These are phyloP conservation scores for Spinus olivaceus DNA, from an alignment of 2,797 vertebrate species.

Conservation along the genomic window DNA sequence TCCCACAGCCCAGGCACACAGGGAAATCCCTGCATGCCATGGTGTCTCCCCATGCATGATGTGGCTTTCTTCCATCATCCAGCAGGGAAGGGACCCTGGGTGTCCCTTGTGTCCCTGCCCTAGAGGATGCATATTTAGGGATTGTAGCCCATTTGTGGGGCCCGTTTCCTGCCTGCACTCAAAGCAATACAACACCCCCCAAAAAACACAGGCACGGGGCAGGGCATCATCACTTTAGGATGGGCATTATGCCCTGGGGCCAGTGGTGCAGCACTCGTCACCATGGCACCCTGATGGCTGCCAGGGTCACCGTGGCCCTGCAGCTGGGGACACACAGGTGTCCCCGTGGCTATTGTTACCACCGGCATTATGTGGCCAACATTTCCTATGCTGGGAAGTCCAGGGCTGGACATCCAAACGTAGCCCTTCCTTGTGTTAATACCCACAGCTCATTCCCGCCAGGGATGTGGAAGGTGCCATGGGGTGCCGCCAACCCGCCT, in stretches of 20 bases:
- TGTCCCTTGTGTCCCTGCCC: background rate
- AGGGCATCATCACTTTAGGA: background rate
- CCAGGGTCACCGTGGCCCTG: background rate
- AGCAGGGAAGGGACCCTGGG: background rate
- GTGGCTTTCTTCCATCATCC: background rate
- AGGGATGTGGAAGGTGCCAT: background rate
- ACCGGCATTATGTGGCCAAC: accelerated
- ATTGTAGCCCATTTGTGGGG: background rate
- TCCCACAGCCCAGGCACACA: accelerated
- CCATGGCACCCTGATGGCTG: accelerated
- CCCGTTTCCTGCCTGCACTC: background rate
- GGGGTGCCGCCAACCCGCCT: accelerated
- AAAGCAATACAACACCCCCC: accelerated
- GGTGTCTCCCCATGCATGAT: accelerated
- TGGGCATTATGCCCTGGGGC: accelerated
- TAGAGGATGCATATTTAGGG: background rate
- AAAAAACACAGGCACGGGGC: background rate
- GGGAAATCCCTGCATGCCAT: background rate
- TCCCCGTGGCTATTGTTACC: accelerated
- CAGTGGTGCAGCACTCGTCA: background rate
- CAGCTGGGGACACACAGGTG: background rate
- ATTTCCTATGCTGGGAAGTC: background rate
- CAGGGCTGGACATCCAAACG: background rate
- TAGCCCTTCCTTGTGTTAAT: accelerated
- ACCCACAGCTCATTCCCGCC: accelerated